Base-by-base conservation (phyloP, 2,888 invertebrate species). In the Eilema depressum region DNA sequence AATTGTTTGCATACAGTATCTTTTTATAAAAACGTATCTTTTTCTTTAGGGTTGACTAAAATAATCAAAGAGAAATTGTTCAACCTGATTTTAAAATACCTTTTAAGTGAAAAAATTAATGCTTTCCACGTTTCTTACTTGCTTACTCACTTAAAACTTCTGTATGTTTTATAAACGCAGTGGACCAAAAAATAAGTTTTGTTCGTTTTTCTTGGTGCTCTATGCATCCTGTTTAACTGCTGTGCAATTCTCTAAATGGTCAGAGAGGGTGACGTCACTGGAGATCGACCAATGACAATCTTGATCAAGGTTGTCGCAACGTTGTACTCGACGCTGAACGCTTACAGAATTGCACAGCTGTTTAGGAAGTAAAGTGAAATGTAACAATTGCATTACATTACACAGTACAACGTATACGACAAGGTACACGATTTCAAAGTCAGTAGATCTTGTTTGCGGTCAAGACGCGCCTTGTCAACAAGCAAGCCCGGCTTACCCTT, bases 1-100 rank as follows among this genome's bases (percentile, higher is more conserved):
- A n/a, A n/a, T 86, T 74, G 85, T 92, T 91, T 91, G 91, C 90
- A 91, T 89, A 88, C 79, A 81, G 85, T 83, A 85, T 83, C 82
- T 83, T 77, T 77, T 80, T 78, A 67, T 25, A 60, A 56, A n/a
- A 12, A 1, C n/a, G n/a, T n/a, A n/a, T n/a, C n/a, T n/a, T n/a
- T n/a, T n/a, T n/a, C n/a, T 37, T 64, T 53, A 64, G 20, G 28
- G 53, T 64, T 53, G 37, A 61, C 30, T 33, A n/a, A 23, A 14
- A 23, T 33, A 33, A 33, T 23, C 12, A 28, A 2, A 28, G 33
- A 33, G 4, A 61, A 37, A 37, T 63, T 62, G 25, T 33, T 23
- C 37, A 37, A 63, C 33, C 17, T 8, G 17, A 37, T 25, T 41
- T 25, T 25, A 63, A 25, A 37, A 14, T 8, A 37, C 33, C 23